Conservation (phyloP, 2,888 invertebrate genomes). For the Tenthredo amoena region DNA sequence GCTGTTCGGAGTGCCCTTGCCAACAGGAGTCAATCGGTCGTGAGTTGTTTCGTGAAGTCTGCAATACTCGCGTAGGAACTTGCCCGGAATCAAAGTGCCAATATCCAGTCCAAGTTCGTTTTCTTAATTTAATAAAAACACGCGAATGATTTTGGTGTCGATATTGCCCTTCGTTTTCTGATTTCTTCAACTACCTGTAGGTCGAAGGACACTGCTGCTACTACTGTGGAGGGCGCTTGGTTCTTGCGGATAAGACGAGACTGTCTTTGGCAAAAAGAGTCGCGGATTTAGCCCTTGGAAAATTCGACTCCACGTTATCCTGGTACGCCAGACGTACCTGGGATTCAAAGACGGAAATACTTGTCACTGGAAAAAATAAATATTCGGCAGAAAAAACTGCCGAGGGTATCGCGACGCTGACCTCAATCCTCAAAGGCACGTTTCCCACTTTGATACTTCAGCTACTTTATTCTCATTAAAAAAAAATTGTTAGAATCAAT, state of each 20-base stretch:
- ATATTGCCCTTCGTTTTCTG: background rate
- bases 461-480: too few relatives aligned
- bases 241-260: constrained; percentile 60
- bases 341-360: constrained; percentile 65
- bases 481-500: too few relatives aligned
- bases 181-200: constrained; percentile 58
- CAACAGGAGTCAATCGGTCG: constrained; percentile 63
- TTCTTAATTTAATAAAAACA: background rate
- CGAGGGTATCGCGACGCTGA: constrained; percentile 64
- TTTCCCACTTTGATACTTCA: background rate
- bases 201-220: constrained; percentile 75
- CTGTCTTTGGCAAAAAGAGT: constrained; percentile 62
- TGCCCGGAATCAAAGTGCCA: constrained; percentile 69
- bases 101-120: constrained; percentile 68
- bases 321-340: constrained; percentile 71
- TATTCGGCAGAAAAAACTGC: constrained; percentile 67
- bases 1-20: constrained; percentile 68
- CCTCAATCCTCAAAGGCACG: constrained; percentile 62
- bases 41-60: constrained; percentile 69
- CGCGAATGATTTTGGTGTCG: background rate
- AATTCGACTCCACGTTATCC: constrained; percentile 60
- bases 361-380: constrained; percentile 67
- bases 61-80: constrained; percentile 67
- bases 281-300: constrained; percentile 62
- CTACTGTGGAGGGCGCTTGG: constrained; percentile 72